Evolutionary conservation across 1,140 invertebrate genomes (phyloP), one percentile per base, ranked within the genome.

Genomic region (Sitodiplosis mosellana): DNA sequence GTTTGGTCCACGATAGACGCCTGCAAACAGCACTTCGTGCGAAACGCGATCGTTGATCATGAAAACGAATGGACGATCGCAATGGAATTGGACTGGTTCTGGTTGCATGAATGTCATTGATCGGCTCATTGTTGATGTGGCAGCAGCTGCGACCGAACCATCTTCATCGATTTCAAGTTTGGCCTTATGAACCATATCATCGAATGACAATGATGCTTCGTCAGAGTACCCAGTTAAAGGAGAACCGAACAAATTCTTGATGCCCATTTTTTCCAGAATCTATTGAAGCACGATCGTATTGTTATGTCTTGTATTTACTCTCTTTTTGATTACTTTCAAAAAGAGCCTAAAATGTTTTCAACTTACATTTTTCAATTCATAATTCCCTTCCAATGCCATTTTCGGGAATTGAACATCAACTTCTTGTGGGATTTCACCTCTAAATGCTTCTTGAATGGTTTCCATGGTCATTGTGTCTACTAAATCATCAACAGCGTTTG

Each of bases 61-160:
- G 58, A 87, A 89, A 1, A 88, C 67, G 60, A 91, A 91, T 0
- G 87, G 87, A 72, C 87, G 85, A 65, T 90, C 83, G 53, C 82
- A 84, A 10, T 75, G 74, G 61, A 93, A 93, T 22, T 73, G 60
- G 1, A 70, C 77, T 0, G 83, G 83, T 51, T 86, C 81, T 1
- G 74, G 66, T 0, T 85, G 86, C n/a, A n/a, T n/a, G n/a, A n/a
- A n/a, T 47, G 85, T 70, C n/a, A 83, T 84, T 0, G 83, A 87
- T 1, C 85, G 70, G 11, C 76, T 80, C 53, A 86, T 83, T 20
- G 87, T 65, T 1, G 82, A 76, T 0, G 83, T 84, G 0, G 83
- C 82, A 0, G 83, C 83, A 0, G 84, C 77, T 0, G 85, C 85
- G 14, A 77, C 73, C 22, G 71, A 73, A 49, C 73, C 86, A 61